Evolutionary conservation across 2,113 vertebrate species (phyloP).

Genomic region (Tursiops truncatus): DNA sequence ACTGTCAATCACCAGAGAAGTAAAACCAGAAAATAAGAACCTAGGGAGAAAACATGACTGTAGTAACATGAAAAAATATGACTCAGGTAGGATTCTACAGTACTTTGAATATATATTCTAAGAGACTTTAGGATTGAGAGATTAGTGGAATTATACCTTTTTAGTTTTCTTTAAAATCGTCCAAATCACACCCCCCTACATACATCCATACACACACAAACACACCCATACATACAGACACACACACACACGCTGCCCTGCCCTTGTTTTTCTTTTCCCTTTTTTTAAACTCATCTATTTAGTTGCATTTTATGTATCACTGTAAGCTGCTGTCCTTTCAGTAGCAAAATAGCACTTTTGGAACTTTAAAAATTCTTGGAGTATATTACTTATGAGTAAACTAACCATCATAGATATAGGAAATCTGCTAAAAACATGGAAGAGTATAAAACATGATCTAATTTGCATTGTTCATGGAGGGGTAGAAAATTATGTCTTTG

Average conservation of each 20-base stretch:
- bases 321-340: background rate
- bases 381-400: background rate
- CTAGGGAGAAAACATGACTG: accelerated
- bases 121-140: background rate
- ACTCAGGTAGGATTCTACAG: background rate
- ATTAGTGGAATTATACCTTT: background rate
- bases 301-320: background rate
- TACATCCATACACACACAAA: background rate
- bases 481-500: background rate
- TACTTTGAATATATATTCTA: too few relatives aligned
- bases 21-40: accelerated
- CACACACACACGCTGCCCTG: background rate
- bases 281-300: background rate
- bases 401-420: background rate
- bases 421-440: background rate
- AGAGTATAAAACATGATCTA: background rate
- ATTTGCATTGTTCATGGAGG: background rate
- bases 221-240: background rate
- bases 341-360: background rate
- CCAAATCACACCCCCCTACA: background rate
- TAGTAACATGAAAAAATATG: accelerated
- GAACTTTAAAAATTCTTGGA: background rate
- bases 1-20: background rate
- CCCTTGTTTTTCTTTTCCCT: background rate
- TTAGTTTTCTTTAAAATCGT: background rate